phyloP scores from a whole-genome alignment of 2,888 invertebrate genomes.

The Catocala fraxini region DNA sequence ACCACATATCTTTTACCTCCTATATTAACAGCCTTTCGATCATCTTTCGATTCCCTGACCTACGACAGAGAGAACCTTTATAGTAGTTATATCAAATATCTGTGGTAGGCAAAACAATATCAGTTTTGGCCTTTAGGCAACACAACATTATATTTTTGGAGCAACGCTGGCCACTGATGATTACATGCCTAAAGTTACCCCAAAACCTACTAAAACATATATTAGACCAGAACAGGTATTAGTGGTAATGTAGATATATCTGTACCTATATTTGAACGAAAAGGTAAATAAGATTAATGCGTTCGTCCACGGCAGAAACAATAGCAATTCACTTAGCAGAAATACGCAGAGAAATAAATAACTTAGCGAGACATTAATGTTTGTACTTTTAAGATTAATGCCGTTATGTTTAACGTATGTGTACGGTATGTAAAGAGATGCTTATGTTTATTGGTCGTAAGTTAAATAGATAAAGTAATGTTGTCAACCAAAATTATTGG shows the following conservation, averaged over 20 bases:
- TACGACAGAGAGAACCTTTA: no score
- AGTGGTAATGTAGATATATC: no score
- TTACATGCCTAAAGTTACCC: not conserved
- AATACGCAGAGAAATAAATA: slow-evolving; percentile 13
- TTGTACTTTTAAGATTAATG: slow-evolving; percentile 10
- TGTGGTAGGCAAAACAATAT: no score
- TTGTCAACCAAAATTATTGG: no score
- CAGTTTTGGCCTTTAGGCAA: no score
- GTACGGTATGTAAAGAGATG: no score
- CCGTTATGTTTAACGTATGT: not conserved
- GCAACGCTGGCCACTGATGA: not conserved
- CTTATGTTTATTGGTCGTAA: no score
- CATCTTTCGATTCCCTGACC: no score
- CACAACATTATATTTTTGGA: not conserved
- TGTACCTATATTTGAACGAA: not conserved
- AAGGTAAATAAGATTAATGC: slow-evolving; percentile 20
- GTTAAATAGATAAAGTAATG: no score
- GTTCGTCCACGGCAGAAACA: slow-evolving; percentile 4
- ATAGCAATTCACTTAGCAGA: slow-evolving; percentile 19
- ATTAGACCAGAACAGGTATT: not conserved
- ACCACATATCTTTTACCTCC: no score
- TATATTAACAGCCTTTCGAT: no score
- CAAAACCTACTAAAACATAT: not conserved
- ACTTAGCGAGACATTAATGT: slow-evolving; percentile 8
- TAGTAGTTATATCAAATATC: no score